phyloP scores from a whole-genome alignment of 2,888 invertebrate genomes.

The Ligdia adustata region DNA sequence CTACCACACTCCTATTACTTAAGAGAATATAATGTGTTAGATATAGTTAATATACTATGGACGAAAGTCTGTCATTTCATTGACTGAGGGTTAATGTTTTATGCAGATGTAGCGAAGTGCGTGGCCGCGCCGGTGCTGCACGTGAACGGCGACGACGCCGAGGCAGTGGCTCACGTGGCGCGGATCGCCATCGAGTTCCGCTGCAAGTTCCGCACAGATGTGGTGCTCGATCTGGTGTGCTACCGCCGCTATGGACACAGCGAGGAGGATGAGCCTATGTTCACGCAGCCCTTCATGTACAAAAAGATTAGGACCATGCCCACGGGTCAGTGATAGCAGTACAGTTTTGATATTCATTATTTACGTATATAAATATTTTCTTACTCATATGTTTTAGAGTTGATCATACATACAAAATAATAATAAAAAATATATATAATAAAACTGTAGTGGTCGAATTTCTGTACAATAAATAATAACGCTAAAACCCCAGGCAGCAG shows the following conservation, averaged over 20 bases:
- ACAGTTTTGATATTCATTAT: no score
- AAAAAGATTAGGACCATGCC: constrained; percentile 89
- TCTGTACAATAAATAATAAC: no score
- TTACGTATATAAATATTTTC: no score
- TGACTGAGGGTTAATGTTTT: background rate
- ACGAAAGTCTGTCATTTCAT: no score
- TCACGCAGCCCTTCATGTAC: constrained; percentile 98
- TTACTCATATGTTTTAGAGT: no score
- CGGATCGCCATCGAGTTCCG: constrained; percentile 96
- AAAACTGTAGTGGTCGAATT: no score
- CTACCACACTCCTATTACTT: no score
- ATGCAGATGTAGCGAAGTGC: constrained; percentile 91
- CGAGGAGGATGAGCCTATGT: constrained; percentile 97
- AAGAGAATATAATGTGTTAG: no score
- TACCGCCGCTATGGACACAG: constrained; percentile 96
- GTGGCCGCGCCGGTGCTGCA: constrained; percentile 97
- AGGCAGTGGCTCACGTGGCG: constrained; percentile 94
- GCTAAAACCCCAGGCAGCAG: no score
- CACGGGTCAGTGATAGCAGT: constrained; percentile 74
- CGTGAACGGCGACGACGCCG: constrained; percentile 97
- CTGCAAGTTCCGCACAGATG: constrained; percentile 93
- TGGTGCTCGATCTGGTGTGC: constrained; percentile 92
- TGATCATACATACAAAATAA: no score
- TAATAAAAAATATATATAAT: no score
- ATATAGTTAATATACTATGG: no score